Evolutionary conservation across 2,888 invertebrate genomes (phyloP), one percentile per base, ranked within the genome.

Genomic region (Metellina segmentata): DNA sequence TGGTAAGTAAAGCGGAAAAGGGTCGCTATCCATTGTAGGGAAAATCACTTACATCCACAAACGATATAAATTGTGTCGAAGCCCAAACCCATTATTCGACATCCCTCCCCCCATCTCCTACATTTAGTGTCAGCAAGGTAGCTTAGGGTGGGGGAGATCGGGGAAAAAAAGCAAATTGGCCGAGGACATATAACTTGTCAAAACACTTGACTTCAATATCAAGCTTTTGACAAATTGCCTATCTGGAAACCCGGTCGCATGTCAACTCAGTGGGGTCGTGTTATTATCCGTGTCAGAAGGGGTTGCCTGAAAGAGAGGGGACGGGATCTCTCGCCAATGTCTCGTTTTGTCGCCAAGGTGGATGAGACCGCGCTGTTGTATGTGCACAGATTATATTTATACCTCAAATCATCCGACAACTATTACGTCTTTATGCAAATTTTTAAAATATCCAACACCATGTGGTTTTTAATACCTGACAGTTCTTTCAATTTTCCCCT

Each of bases 151-250:
- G 75, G 9, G 51, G 70, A 49, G 20, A 53, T 51, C 11, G 48
- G 61, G 7, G 13, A 48, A 9, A 20, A 74, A 34, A 49, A 7
- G 53, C 16, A 52, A 51, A 81, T 79, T 74, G 85, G 61, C 51
- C 19, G 49, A 19, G 71, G 51, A 53, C 53, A 51, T 82, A 92
- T 86, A 89, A 81, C 92, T 92, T 92, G 92, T 92, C 92, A 92
- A 92, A 92, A 92, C 90, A 92, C 92, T 92, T 92, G 92, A 92
- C 92, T 92, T 90, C 92, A 92, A 90, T 89, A 92, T 89, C 72
- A 61, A 70, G 82, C 81, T 75, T 81, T 88, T 92, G 92, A 92
- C 92, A 92, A 92, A 92, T 92, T 90, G 90, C 83, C 92, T 77
- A 16, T 72, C 87, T 91, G 61, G 34, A 79, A 78, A 52, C 19